Conservation (phyloP, 1,140 invertebrate species). For the Pinna nobilis region DNA sequence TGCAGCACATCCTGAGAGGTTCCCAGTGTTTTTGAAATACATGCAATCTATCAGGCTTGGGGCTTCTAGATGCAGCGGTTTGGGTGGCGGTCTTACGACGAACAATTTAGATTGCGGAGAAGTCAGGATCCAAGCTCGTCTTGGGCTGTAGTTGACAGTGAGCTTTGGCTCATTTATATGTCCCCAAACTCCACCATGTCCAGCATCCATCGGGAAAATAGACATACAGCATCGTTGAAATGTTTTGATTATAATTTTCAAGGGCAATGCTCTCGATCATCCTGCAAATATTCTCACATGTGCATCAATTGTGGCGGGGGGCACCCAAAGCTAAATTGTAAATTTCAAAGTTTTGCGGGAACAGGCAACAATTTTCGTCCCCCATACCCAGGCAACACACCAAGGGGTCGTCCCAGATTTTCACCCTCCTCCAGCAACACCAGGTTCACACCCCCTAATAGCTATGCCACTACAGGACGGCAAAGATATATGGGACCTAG, state of each 20-base stretch:
- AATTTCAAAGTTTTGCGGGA: background rate
- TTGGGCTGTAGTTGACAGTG: constrained; percentile 9
- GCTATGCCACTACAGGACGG: too few species aligned
- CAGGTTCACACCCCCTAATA: background rate
- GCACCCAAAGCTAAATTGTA: background rate
- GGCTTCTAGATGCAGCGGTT: background rate
- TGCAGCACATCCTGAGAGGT: background rate
- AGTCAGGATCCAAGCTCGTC: background rate
- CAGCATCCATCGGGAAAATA: too few species aligned
- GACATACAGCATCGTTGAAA: too few species aligned
- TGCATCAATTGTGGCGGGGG: background rate
- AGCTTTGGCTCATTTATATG: constrained; percentile 22
- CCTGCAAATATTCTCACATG: background rate
- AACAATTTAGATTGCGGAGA: constrained; percentile 1
- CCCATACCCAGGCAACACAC: background rate
- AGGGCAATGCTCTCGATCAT: background rate
- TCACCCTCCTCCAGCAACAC: background rate
- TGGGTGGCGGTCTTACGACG: constrained; percentile 8
- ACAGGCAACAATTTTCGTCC: background rate
- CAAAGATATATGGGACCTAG: too few species aligned
- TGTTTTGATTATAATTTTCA: background rate
- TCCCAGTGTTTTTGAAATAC: background rate
- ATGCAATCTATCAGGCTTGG: too few species aligned
- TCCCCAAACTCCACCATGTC: too few species aligned
- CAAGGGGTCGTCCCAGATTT: background rate